Conservation (phyloP, 2,888 invertebrate species). For the Mylabris sibirica region DNA sequence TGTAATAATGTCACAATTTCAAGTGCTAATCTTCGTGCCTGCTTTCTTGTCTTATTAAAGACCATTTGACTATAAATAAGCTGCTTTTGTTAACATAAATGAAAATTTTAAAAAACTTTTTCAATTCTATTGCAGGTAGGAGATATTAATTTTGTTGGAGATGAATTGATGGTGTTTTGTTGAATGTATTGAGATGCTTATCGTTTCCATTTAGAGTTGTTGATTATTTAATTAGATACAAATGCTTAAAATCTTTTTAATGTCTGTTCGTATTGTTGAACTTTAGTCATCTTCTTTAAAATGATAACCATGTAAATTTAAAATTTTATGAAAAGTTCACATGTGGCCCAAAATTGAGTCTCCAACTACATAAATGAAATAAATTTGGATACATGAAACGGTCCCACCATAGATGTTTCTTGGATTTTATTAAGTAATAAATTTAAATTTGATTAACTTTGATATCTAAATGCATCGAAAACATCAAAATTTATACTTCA, state of each 20-base stretch:
- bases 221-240: conserved; percentile 21
- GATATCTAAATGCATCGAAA: conserved; percentile 43
- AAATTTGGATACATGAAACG: conserved; percentile 10
- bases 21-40: neutral
- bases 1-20: neutral
- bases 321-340: conserved; percentile 23
- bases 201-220: conserved; percentile 18
- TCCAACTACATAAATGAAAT: conserved; percentile 12
- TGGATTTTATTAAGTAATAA: conserved; percentile 47
- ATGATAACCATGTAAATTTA: conserved; percentile 31
- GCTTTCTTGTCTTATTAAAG: neutral
- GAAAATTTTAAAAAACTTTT: neutral
- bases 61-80: neutral
- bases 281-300: neutral
- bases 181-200: conserved; percentile 16
- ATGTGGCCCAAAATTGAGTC: neutral
- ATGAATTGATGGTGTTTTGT: conserved; percentile 20
- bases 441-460: conserved; percentile 47
- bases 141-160: conserved; percentile 18
- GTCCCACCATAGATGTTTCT: conserved; percentile 25
- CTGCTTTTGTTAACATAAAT: neutral
- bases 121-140: neutral
- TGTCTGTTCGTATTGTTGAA: neutral
- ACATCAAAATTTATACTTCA: conserved; percentile 41
- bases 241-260: neutral